Conservation (phyloP, 2,113 vertebrate genomes). For the Fulmarus glacialis region DNA sequence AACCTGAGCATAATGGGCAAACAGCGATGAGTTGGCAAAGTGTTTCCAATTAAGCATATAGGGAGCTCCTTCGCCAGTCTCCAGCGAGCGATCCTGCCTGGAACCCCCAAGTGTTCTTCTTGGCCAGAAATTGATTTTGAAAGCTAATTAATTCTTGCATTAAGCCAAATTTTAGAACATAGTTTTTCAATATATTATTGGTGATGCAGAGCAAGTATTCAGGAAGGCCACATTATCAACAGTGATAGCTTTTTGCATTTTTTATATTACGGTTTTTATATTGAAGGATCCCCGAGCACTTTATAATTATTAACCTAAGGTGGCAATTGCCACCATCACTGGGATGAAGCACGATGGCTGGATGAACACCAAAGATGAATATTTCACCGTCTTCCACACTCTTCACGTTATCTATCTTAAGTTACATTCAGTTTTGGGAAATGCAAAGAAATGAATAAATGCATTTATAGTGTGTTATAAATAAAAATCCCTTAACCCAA, state of each 20-base stretch:
- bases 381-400: neutral
- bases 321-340: neutral
- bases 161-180: neutral
- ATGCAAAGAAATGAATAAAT: slow-evolving; percentile 60
- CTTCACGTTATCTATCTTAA: neutral
- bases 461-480: slow-evolving; percentile 2
- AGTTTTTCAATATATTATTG: neutral
- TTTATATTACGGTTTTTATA: neutral
- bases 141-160: slow-evolving; percentile 34
- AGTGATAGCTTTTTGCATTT: neutral
- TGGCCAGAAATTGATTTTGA: slow-evolving; percentile 24
- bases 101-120: neutral
- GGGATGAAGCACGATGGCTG: neutral
- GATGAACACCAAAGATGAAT: neutral
- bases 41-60: slow-evolving; percentile 43
- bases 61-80: neutral
- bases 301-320: neutral
- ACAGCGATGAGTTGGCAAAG: neutral
- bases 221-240: neutral
- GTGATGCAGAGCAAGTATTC: neutral
- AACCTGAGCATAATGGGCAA: neutral
- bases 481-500: slow-evolving; percentile 14
- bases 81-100: neutral
- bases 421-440: neutral
- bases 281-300: neutral